A percentile compares a stretch with the other conserved stretches of the same genome.
These are phyloP conservation scores for Elaeidobius kamerunicus DNA, from an alignment of 2,888 invertebrate genomes.

Conservation along the genomic window DNA sequence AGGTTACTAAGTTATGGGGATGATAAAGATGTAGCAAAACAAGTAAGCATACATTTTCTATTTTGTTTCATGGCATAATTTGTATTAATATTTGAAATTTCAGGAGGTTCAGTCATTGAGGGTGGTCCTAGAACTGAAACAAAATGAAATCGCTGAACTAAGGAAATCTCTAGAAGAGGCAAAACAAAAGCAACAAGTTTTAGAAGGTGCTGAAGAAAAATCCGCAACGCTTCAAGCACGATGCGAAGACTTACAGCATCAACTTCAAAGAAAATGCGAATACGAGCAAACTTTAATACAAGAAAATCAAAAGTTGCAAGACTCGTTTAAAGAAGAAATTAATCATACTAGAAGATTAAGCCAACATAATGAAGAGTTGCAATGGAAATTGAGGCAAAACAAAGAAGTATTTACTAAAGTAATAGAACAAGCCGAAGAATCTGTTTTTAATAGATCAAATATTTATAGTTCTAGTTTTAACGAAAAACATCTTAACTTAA, in stretches of 20 bases:
- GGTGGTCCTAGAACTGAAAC: conserved; percentile 84
- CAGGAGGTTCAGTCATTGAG: conserved; percentile 79
- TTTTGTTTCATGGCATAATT: not conserved
- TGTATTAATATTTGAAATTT: too few species aligned
- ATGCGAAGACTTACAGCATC: conserved; percentile 81
- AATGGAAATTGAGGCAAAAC: conserved; percentile 82
- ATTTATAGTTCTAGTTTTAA: conserved; percentile 43
- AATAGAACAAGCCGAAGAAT: conserved; percentile 44
- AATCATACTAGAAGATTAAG: conserved; percentile 75
- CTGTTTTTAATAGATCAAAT: conserved; percentile 40
- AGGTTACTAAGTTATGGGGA: conserved; percentile 44
- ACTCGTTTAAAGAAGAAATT: conserved; percentile 70
- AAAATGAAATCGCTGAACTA: conserved; percentile 78
- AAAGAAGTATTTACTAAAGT: conserved; percentile 62
- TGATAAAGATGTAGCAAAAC: conserved; percentile 44
- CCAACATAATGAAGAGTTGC: conserved; percentile 83
- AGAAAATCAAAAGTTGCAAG: conserved; percentile 71
- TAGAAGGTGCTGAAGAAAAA: conserved; percentile 68
- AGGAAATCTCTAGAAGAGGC: conserved; percentile 68
- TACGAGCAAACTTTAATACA: conserved; percentile 69
- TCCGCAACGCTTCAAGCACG: conserved; percentile 76
- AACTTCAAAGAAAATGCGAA: conserved; percentile 64
- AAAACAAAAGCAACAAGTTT: conserved; percentile 68
- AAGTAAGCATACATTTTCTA: conserved; percentile 40
- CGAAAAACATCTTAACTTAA: conserved; percentile 40